Evolutionary conservation across 2,113 vertebrate genomes (phyloP), one percentile per base, ranked within the genome.

Genomic region (Pyrgilauda ruficollis): DNA sequence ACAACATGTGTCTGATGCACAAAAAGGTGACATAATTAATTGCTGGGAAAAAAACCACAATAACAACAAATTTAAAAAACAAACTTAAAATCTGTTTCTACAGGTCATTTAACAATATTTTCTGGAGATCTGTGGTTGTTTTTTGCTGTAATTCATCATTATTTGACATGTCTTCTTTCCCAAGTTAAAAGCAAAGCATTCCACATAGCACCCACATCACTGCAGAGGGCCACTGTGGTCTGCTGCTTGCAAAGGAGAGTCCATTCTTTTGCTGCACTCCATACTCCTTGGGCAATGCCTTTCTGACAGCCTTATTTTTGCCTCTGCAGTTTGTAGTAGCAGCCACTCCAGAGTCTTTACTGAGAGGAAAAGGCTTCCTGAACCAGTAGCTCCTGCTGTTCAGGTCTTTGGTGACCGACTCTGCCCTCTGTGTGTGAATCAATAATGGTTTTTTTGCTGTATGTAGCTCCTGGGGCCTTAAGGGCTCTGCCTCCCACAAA

Each of bases 321-420:
- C 41, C 47, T 81, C 39, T 90, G 59, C 13, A 70, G 30, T 70
- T 59, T 62, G 22, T 26, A 63, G n/a, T 8, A 81, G 56, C 33
- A 81, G 52, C 59, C 59, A 56, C 21, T 59, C 3, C 0, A 61
- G 56, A 85, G 63, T 56, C 20, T 59, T 35, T 67, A 2, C 6
- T 18, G 22, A 61, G 67, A 44, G 21, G 16, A 73, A 79, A 80
- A 76, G 13, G 2, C 3, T 85, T 44, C 22, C 44, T 52, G 49
- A 69, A 37, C 43, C 31, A 56, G 10, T 39, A 56, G 33, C 15
- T 83, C 11, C n/a, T 55, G 8, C 0, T 66, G 43, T 19, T 9
- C 14, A 28, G 15, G 15, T 33, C 16, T 68, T 44, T 0, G 0
- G 28, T 64, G 50, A 28, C 37, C 4, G 1, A 27, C 43, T 49